Conservation (phyloP, 2,888 invertebrate genomes). For the Tiliacea aurago region DNA sequence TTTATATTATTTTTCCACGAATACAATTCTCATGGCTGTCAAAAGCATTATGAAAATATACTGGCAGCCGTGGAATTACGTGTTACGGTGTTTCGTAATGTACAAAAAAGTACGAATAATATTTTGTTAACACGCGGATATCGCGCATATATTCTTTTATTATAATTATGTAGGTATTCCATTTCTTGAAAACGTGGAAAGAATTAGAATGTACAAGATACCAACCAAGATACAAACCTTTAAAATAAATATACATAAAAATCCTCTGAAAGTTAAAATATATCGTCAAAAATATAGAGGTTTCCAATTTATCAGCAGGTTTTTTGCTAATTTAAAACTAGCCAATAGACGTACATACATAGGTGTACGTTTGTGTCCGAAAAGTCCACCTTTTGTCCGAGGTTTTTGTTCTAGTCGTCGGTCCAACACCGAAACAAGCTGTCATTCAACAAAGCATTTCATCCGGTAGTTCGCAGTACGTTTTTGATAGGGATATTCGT, state of each 20-base stretch:
- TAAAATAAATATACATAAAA: not conserved
- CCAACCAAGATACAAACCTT: not conserved
- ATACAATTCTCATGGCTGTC: conserved; percentile 30
- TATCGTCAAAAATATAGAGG: not conserved
- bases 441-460: conserved; percentile 67
- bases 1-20: conserved; percentile 22
- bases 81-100: conserved; percentile 38
- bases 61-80: conserved; percentile 21
- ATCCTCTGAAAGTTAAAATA: not conserved
- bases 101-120: conserved; percentile 45
- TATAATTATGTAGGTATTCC: conserved; percentile 36
- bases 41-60: conserved; percentile 48
- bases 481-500: conserved; percentile 59
- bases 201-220: conserved; percentile 23
- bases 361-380: not conserved
- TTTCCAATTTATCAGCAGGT: not conserved
- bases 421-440: conserved; percentile 43
- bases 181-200: conserved; percentile 16
- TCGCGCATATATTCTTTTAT: conserved; percentile 4
- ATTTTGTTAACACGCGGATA: conserved; percentile 29
- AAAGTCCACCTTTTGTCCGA: conserved; percentile 16
- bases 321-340: conserved; percentile 25
- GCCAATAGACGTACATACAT: not conserved
- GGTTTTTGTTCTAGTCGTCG: conserved; percentile 34
- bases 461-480: conserved; percentile 54